Base-by-base conservation (phyloP, 2,888 invertebrate genomes). In the Andrena bicolor region DNA sequence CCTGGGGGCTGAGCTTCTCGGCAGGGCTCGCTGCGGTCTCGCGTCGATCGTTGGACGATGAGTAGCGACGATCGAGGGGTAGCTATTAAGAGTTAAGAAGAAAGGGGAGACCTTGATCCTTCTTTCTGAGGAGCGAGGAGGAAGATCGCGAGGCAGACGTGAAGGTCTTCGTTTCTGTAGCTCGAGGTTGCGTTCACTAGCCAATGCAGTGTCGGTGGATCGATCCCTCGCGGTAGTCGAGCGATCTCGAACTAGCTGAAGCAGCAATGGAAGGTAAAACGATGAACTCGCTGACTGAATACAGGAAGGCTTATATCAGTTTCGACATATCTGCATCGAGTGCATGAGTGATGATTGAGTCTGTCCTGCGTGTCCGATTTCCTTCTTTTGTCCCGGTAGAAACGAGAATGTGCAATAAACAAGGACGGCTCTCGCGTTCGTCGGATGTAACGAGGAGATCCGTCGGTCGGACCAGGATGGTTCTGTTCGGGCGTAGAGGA, bases 291-390 rank as follows among this genome's bases (percentile, higher is more conserved):
- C 65, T 35, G 77, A 77, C 82, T 74, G 83, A 79, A 60, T 35
- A 49, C 60, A 72, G 71, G 65, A 75, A 83, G 83, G 80, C 80
- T 85, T 82, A 92, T 92, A 92, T 92, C 92, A 90, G 88, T 91
- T 89, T 86, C 87, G 88, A 93, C 92, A 93, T 92, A 92, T 92
- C 92, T 88, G 80, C 89, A 85, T 82, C 70, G 81, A 79, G 84
- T 84, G 83, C 79, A 76, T 87, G 84, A 68, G 73, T 58, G 78
- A 81, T 65, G 60, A 61, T 69, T 41, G 56, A 70, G 76, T 70
- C 74, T 75, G 75, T 80, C 66, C 78, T 63, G 73, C 32, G 80
- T 70, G 76, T 74, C 72, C 71, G 80, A 74, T 69, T 85, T 80
- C 75, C 65, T 58, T 68, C 63, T 51, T 66, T 56, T 56, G 51